phyloP scores from a whole-genome alignment of 2,797 vertebrate species.

The Galaxias olidus region DNA sequence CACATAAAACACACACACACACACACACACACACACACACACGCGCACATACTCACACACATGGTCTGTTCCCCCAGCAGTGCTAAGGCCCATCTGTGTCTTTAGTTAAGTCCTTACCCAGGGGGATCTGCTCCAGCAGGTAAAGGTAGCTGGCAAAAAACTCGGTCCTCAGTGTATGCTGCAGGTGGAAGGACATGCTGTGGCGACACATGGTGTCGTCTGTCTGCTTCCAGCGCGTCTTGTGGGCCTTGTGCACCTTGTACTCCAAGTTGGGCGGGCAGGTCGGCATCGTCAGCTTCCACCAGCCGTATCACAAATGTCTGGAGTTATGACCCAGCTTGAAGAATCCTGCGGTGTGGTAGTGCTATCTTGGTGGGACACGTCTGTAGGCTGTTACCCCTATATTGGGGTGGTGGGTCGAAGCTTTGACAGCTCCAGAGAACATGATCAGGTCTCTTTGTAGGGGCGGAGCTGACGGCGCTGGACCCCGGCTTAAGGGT shows the following conservation, averaged over 20 bases:
- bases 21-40: neutral
- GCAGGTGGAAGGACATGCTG: slow-evolving; percentile 92
- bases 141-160: slow-evolving; percentile 97
- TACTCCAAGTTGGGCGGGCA: slow-evolving; percentile 64
- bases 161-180: slow-evolving; percentile 84
- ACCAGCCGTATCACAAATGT: neutral
- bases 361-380: slow-evolving; percentile 51
- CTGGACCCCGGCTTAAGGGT: slow-evolving; percentile 59
- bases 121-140: slow-evolving; percentile 87
- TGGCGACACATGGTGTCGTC: slow-evolving; percentile 88
- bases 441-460: slow-evolving; percentile 68
- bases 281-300: slow-evolving; percentile 18
- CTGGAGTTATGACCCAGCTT: neutral
- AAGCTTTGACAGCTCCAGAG: slow-evolving; percentile 57
- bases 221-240: slow-evolving; percentile 85
- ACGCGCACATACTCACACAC: neutral
- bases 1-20: neutral
- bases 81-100: neutral
- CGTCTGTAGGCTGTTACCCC: slow-evolving; percentile 69
- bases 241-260: slow-evolving; percentile 86
- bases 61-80: neutral
- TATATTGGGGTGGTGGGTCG: slow-evolving; percentile 62
- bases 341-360: slow-evolving; percentile 5
- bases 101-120: slow-evolving; percentile 81
- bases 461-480: slow-evolving; percentile 70